Evolutionary conservation across 2,888 invertebrate genomes (phyloP).

Genomic region (Stenotaenia linearis): DNA sequence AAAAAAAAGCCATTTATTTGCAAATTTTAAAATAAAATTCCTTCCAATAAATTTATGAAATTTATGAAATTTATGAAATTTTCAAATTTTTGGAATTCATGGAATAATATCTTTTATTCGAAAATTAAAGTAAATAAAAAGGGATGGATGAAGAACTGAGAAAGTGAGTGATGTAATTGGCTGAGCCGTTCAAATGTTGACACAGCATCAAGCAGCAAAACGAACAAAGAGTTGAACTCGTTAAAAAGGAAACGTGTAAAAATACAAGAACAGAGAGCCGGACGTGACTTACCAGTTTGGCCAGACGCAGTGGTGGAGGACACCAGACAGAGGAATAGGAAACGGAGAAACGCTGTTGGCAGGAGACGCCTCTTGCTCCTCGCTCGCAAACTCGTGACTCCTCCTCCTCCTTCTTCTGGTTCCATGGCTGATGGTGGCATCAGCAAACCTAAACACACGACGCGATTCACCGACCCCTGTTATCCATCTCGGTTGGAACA

Average conservation of each 20-base stretch:
- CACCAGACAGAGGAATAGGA: conserved; percentile 23
- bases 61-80: too few relatives aligned
- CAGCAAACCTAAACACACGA: conserved; percentile 12
- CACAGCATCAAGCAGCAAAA: background rate
- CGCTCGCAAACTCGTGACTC: background rate
- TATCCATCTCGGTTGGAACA: conserved; percentile 20
- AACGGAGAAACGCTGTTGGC: conserved; percentile 6
- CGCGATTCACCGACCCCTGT: conserved; percentile 12
- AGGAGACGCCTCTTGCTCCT: conserved; percentile 13
- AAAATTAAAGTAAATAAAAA: background rate
- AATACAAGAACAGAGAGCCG: background rate
- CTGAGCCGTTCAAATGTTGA: background rate
- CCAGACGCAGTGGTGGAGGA: background rate
- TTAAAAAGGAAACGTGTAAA: background rate
- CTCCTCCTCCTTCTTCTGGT: conserved; percentile 17
- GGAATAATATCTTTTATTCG: too few relatives aligned
- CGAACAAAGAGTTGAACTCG: background rate
- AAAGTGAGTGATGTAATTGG: background rate
- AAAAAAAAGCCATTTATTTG: background rate
- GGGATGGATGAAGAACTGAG: background rate
- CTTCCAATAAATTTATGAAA: background rate
- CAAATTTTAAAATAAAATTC: background rate
- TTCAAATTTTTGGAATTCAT: too few relatives aligned
- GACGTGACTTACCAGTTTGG: conserved; percentile 20
- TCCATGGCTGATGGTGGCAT: conserved; percentile 2